Percentiles rank a stretch among this genome's conserved stretches.
phyloP scores from a whole-genome alignment of 2,888 invertebrate species.

The Habroteleia sp. region DNA sequence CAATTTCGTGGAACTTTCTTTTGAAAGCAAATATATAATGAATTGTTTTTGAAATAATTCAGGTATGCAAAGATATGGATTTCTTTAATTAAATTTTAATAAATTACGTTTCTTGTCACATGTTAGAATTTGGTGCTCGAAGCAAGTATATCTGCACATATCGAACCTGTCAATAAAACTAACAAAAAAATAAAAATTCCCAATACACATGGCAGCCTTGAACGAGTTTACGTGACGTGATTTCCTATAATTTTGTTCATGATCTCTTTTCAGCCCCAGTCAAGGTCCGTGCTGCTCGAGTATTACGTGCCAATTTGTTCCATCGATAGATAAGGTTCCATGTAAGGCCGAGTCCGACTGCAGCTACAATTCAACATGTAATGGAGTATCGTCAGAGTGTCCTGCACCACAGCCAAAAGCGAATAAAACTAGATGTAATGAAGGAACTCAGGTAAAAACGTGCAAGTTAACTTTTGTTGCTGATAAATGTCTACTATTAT shows the following conservation, averaged over 20 bases:
- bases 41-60: too few species aligned
- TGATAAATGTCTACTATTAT: slow-evolving; percentile 32
- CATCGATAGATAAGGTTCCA: slow-evolving; percentile 84
- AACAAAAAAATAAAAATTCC: slow-evolving; percentile 41
- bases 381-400: slow-evolving; percentile 92
- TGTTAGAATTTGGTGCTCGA: too few species aligned
- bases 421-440: slow-evolving; percentile 97
- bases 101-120: too few species aligned
- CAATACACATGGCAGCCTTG: slow-evolving; percentile 51
- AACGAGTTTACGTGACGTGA: slow-evolving; percentile 58
- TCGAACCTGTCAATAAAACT: slow-evolving; percentile 16
- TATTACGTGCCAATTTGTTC: slow-evolving; percentile 89
- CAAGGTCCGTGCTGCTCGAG: slow-evolving; percentile 98
- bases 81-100: too few species aligned
- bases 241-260: slow-evolving; percentile 54
- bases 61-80: too few species aligned
- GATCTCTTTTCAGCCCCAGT: slow-evolving; percentile 88
- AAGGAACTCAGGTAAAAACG: slow-evolving; percentile 87
- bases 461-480: slow-evolving; percentile 20
- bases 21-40: too few species aligned
- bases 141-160: too few species aligned
- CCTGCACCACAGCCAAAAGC: slow-evolving; percentile 90
- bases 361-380: slow-evolving; percentile 92
- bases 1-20: too few species aligned
- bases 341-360: slow-evolving; percentile 95